A percentile compares a stretch with the other conserved stretches of the same genome.
Evolutionary conservation across 2,888 invertebrate species (phyloP).

Genomic region (Chironomus tentans): DNA sequence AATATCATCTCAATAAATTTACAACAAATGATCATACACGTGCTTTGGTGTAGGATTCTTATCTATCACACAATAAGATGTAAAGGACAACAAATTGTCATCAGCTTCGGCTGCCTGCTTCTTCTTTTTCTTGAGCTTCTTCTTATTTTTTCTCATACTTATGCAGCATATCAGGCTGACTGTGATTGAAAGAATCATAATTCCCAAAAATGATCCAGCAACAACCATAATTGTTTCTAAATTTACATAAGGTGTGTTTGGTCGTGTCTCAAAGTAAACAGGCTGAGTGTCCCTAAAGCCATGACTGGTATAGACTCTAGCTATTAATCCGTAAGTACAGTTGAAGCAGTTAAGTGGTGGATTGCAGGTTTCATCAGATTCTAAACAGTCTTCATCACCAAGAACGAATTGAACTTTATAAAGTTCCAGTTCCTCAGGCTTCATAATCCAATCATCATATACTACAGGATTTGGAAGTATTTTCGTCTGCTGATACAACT

Average conservation of each 20-base stretch:
- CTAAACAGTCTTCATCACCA: not conserved
- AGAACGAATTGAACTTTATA: not conserved
- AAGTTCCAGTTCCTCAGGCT: not conserved
- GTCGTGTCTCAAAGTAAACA: not conserved
- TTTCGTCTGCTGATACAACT: conserved; percentile 8
- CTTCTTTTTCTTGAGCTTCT: not conserved
- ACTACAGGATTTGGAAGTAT: not conserved
- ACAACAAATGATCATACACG: not conserved
- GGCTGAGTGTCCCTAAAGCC: conserved; percentile 8
- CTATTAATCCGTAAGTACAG: not conserved
- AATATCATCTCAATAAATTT: too few relatives aligned
- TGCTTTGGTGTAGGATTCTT: not conserved
- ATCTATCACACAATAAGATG: conserved; percentile 17
- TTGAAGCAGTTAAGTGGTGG: not conserved
- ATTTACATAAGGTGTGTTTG: not conserved
- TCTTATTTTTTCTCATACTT: not conserved
- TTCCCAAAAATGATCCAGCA: not conserved
- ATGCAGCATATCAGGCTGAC: not conserved
- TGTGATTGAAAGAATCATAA: not conserved
- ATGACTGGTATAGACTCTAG: not conserved
- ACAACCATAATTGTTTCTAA: not conserved
- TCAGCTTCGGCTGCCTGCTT: conserved; percentile 4
- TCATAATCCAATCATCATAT: not conserved
- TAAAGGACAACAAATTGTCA: conserved; percentile 7
- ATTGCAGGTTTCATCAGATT: not conserved